Evolutionary conservation across 1,140 invertebrate species (phyloP).

Genomic region (Drosophila setifemur): DNA sequence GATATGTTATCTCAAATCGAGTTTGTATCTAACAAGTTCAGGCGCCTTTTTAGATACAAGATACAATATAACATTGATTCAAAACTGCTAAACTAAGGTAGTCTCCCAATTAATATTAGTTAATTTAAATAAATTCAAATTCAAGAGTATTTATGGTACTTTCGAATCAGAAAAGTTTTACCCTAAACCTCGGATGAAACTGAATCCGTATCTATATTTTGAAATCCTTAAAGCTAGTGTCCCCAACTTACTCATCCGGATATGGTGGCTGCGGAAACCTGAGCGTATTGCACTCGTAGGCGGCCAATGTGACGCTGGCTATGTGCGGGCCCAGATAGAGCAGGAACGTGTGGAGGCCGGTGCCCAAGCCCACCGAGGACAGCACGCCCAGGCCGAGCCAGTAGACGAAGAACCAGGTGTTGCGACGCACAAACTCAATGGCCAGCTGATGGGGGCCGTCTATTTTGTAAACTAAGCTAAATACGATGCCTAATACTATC

Average conservation of each 20-base stretch:
- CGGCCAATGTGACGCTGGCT: slow-evolving; percentile 97
- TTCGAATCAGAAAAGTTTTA: too few species aligned
- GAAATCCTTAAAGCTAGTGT: not conserved
- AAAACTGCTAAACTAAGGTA: too few species aligned
- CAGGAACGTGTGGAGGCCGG: slow-evolving; percentile 98
- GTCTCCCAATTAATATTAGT: too few species aligned
- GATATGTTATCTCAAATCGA: too few species aligned
- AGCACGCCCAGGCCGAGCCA: slow-evolving; percentile 98
- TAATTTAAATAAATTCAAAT: too few species aligned
- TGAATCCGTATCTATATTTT: too few species aligned
- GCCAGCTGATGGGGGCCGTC: slow-evolving; percentile 83
- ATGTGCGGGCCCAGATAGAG: slow-evolving; percentile 97
- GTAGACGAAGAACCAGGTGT: slow-evolving; percentile 91
- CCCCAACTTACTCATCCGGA: slow-evolving; percentile 88
- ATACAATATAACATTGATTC: too few species aligned
- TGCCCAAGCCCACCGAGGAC: slow-evolving; percentile 98
- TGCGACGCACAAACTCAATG: slow-evolving; percentile 82
- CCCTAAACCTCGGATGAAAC: too few species aligned
- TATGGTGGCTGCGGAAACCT: slow-evolving; percentile 97
- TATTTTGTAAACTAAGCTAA: slow-evolving; percentile 82
- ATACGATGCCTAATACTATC: slow-evolving; percentile 82
- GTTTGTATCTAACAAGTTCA: too few species aligned
- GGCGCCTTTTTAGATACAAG: too few species aligned
- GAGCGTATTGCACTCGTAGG: slow-evolving; percentile 97
- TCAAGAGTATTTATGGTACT: too few species aligned